Evolutionary conservation across 2,888 invertebrate genomes (phyloP), one percentile per base, ranked within the genome.

Genomic region (Leptinotarsa tumamoca): DNA sequence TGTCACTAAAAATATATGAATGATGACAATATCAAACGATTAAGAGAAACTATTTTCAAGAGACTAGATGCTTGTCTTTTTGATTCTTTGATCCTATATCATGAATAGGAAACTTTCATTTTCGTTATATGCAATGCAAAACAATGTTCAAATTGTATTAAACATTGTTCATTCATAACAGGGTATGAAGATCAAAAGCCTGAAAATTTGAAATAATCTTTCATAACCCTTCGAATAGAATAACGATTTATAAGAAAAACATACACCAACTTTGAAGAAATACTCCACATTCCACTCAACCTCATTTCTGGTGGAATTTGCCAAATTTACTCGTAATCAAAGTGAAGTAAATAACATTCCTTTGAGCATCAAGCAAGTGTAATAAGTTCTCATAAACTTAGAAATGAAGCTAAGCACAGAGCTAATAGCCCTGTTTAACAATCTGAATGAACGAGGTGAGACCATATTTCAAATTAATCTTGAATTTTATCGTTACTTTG

Each of bases 341-440:
- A 43, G 33, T 17, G 43, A 63, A 63, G 63, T 63, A 63, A 63
- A 63, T 63, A 63, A 33, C 17, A 33, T 13, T 43, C 63, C 63
- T 63, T 63, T 63, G 43, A 63, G 33, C 33, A 27, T 10, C n/a
- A 18, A 63, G 33, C 43, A 33, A n/a, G 63, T 58, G 61, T 70
- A 70, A 70, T 70, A 70, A 70, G 43, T 70, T 17, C 70, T 56
- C 56, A 49, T 56, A 58, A 43, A 70, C 23, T 23, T 21, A 1
- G 51, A 17, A 58, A 58, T 23, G 21, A 18, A 70, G 70, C 70
- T 70, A 58, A 70, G 58, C 21, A 49, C 70, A 15, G 10, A 58
- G 70, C 70, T 70, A 70, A 58, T 58, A 61, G 61, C 70, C 58
- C 15, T 58, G 70, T 70, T 70, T 61, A 58, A 70, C 70, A 70